Evolutionary conservation across 2,888 invertebrate species (phyloP), one percentile per base, ranked within the genome.

Genomic region (Pristionchus arcanus): DNA sequence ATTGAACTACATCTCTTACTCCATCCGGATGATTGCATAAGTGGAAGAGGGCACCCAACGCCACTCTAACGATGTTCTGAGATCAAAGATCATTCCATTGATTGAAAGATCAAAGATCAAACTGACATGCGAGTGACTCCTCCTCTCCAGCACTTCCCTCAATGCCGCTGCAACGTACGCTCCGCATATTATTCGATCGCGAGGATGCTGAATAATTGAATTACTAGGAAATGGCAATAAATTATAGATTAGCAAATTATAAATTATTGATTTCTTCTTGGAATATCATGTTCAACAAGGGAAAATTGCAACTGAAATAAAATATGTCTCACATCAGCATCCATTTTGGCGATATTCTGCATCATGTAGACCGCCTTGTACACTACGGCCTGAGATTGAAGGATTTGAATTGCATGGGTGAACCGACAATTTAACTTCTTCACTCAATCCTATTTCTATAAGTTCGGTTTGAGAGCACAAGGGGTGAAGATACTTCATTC

Each of bases 321-420:
- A 25, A n/a, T 28, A 37, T 42, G 16, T 59, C 91, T 90, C 1
- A 89, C 89, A 28, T 92, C 92, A 16, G 91, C 84, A 83, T 94
- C 94, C 91, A 92, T 91, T 90, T 92, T 93, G 13, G 94, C 94
- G 34, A 94, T 94, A 42, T 92, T 91, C 87, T 92, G 92, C 90
- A 94, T 91, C 16, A 94, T 92, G 55, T 91, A 91, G 84, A 94
- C 90, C 3, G 94, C 94, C 66, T 92, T 92, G 71, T 91, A 90
- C 0, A 92, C 93, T 11, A 94, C 94, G 42, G 92, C 93, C 92
- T 93, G 55, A 25, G 74, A 74, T 15, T n/a, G 31, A 66, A 74
- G 90, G 19, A 74, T 42, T 63, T n/a, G 25, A 2, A 21, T 21
- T 63, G 3, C 9, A 49, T 49, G 11, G 42, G 11, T 9, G 42